Evolutionary conservation across 2,797 vertebrate species (phyloP).

Genomic region (Clamator glandarius): DNA sequence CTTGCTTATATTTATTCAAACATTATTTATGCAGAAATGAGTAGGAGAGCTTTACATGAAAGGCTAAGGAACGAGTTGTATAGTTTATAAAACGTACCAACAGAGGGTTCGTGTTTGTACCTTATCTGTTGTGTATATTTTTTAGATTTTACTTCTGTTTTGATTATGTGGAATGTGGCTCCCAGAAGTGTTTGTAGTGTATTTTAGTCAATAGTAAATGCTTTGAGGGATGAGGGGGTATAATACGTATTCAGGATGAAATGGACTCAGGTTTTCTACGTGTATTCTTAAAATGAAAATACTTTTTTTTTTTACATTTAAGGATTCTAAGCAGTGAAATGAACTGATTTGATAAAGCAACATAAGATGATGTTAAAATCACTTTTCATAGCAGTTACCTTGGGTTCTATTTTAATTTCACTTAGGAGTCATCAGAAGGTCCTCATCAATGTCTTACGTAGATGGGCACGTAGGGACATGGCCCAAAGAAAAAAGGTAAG

Average conservation of each 20-base stretch:
- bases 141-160: not conserved
- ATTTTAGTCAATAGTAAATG: not conserved
- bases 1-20: not conserved
- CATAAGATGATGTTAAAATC: not conserved
- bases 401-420: conserved; percentile 46
- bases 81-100: not conserved
- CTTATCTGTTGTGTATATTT: not conserved
- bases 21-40: not conserved
- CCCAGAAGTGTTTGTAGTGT: not conserved
- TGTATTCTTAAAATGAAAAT: not conserved
- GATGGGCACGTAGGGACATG: conserved; percentile 95
- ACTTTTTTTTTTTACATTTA: not conserved
- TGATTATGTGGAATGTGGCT: not conserved
- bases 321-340: not conserved
- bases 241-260: not conserved
- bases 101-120: not conserved
- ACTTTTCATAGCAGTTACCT: not conserved
- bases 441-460: conserved; percentile 96
- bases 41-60: not conserved
- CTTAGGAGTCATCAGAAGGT: conserved; percentile 92
- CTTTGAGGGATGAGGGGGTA: not conserved
- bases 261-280: not conserved
- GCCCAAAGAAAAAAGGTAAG: conserved; percentile 96
- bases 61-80: not conserved
- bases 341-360: not conserved